These are phyloP conservation scores for Stenodera caucasica DNA, from an alignment of 2,888 invertebrate species.

Conservation along the genomic window DNA sequence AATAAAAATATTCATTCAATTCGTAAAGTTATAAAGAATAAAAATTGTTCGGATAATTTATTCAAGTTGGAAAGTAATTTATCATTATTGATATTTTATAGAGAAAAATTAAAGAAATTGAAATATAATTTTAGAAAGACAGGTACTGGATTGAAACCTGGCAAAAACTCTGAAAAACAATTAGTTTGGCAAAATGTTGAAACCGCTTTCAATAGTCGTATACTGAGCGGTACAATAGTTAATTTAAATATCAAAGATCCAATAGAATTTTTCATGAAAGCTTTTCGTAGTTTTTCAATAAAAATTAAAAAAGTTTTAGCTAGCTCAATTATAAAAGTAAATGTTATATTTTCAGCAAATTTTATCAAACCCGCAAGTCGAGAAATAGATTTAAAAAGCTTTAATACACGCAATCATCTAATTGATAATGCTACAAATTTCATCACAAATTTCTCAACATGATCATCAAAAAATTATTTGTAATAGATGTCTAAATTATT, in stretches of 20 bases:
- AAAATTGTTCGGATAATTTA: background rate
- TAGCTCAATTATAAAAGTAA: too few species aligned
- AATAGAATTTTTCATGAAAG: background rate
- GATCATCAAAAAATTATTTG: constrained; percentile 20
- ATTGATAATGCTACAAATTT: background rate
- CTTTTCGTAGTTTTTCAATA: background rate
- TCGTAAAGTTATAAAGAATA: background rate
- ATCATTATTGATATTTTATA: background rate
- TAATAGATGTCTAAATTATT: constrained; percentile 31
- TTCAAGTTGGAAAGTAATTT: background rate
- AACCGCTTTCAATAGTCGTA: background rate
- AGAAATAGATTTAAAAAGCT: too few species aligned
- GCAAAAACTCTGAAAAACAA: background rate
- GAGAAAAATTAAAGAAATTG: background rate
- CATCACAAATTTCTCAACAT: constrained; percentile 18
- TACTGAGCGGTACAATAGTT: background rate
- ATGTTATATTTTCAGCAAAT: too few species aligned
- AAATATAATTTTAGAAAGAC: background rate
- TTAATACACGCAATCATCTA: too few species aligned
- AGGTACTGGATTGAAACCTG: background rate
- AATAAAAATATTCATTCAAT: background rate
- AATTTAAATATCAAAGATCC: background rate
- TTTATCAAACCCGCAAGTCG: too few species aligned
- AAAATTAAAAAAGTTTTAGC: too few species aligned
- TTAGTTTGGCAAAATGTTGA: background rate